Percentiles rank a stretch among this genome's conserved stretches.
Conservation (phyloP, 2,888 invertebrate genomes). For the Thymelicus sylvestris region DNA sequence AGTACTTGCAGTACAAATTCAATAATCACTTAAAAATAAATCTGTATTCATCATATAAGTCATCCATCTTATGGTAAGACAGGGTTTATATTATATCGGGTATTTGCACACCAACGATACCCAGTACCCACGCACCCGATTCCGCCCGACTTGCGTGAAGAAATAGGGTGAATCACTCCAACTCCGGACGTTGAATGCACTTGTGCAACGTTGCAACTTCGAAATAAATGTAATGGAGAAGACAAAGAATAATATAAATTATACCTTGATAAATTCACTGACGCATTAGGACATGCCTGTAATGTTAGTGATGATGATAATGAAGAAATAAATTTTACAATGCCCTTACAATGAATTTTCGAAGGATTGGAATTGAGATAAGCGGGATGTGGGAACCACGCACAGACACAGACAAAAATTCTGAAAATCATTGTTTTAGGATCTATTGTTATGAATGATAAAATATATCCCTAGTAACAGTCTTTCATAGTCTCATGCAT, state of each 20-base stretch:
- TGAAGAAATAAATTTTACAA: no score
- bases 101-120: constrained; percentile 41
- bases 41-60: not conserved
- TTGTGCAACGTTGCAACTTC: constrained; percentile 50
- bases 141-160: constrained; percentile 42
- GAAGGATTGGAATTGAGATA: no score
- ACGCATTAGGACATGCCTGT: no score
- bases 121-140: constrained; percentile 53
- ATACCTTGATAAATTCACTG: no score
- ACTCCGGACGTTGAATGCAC: constrained; percentile 58
- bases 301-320: no score
- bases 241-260: not conserved
- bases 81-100: constrained; percentile 18
- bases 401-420: no score
- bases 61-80: constrained; percentile 20
- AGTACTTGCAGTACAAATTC: not conserved
- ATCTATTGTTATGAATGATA: no score
- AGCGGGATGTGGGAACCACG: no score
- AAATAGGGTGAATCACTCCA: constrained; percentile 59
- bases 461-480: no score
- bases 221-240: constrained; percentile 39
- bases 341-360: no score
- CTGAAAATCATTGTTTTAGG: no score
- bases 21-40: not conserved
- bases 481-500: no score